These are phyloP conservation scores for Dicrostonyx torquatus DNA, from an alignment of 2,797 vertebrate genomes.

Conservation along the genomic window DNA sequence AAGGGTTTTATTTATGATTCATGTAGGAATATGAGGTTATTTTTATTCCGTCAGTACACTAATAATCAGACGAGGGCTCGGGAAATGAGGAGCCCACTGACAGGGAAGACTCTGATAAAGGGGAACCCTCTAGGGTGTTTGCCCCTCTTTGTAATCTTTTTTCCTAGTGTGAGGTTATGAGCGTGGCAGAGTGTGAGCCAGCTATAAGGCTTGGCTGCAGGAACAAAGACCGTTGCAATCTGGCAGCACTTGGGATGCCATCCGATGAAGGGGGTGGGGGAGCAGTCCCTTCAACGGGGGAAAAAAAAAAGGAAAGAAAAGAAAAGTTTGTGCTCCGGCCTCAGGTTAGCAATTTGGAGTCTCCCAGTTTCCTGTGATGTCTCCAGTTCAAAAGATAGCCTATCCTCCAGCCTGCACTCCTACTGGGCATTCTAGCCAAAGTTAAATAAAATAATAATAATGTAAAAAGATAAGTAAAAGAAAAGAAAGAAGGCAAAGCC, in stretches of 20 bases:
- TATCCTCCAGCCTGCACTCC: conserved; percentile 74
- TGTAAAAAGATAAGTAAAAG: conserved; percentile 80
- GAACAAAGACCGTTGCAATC: conserved; percentile 84
- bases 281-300: conserved; percentile 54
- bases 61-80: conserved; percentile 89
- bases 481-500: conserved; percentile 70
- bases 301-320: conserved; percentile 32
- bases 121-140: conserved; percentile 88
- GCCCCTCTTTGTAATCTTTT: conserved; percentile 89
- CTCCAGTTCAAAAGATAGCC: conserved; percentile 73
- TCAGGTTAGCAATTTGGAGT: conserved; percentile 80
- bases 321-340: conserved; percentile 77
- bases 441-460: conserved; percentile 70
- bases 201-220: conserved; percentile 82
- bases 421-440: conserved; percentile 73
- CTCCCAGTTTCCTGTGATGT: conserved; percentile 70
- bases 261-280: conserved; percentile 74
- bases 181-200: conserved; percentile 85
- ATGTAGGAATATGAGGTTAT: conserved; percentile 92
- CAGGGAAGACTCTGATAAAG: conserved; percentile 90
- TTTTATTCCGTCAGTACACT: conserved; percentile 91
- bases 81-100: conserved; percentile 90
- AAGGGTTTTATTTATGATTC: conserved; percentile 92
- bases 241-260: conserved; percentile 78
- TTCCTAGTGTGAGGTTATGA: conserved; percentile 86